Evolutionary conservation across 2,113 vertebrate species (phyloP).

Genomic region (Oncorhynchus kisutch): DNA sequence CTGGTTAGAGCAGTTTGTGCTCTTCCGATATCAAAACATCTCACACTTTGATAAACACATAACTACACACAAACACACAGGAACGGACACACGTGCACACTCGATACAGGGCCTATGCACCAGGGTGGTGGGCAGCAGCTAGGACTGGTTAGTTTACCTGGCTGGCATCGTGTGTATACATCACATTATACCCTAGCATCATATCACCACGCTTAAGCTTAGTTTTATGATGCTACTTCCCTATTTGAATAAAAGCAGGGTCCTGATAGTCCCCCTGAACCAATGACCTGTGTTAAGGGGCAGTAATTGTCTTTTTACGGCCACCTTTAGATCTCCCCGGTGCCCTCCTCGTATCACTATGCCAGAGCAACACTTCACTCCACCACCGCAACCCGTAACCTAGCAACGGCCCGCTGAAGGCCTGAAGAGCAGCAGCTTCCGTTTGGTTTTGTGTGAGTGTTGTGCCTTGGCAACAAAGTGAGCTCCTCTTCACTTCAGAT

Average conservation of each 20-base stretch:
- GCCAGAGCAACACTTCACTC: slow-evolving; percentile 30
- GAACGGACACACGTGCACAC: background rate
- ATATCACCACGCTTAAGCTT: background rate
- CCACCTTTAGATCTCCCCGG: slow-evolving; percentile 58
- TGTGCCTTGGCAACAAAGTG: slow-evolving; percentile 44
- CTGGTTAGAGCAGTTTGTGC: background rate
- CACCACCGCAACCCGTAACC: slow-evolving; percentile 53
- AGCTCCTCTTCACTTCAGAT: slow-evolving; percentile 27
- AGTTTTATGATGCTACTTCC: slow-evolving; percentile 50
- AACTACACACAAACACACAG: background rate
- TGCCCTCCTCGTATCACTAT: slow-evolving; percentile 14
- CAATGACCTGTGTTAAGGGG: slow-evolving; percentile 70
- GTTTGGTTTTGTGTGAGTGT: slow-evolving; percentile 40
- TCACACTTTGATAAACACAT: no score
- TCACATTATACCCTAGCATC: background rate
- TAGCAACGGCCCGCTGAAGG: slow-evolving; percentile 64
- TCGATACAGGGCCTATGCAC: background rate
- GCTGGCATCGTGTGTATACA: background rate
- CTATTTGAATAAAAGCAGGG: slow-evolving; percentile 33
- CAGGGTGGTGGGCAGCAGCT: background rate
- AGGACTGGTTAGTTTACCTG: background rate
- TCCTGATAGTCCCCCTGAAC: slow-evolving; percentile 63
- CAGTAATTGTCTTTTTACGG: slow-evolving; percentile 72
- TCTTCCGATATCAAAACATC: no score
- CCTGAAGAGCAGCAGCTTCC: slow-evolving; percentile 40